Percentiles rank a stretch among this genome's conserved stretches.
Evolutionary conservation across 1,140 invertebrate species (phyloP).

Genomic region (Drosophila nannoptera): DNA sequence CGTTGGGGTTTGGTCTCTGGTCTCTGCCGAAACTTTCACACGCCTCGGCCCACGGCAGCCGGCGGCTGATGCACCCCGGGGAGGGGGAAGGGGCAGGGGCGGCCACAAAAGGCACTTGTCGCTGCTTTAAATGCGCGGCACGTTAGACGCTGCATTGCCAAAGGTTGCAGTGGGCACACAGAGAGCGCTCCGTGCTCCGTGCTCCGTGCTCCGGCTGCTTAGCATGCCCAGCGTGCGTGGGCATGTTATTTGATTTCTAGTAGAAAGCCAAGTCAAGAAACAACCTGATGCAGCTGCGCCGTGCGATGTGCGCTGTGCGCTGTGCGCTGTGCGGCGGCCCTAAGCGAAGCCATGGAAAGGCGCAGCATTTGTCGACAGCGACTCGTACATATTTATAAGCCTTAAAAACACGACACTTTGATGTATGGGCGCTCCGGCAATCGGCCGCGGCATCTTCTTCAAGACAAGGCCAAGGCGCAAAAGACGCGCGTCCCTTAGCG

Average conservation of each 20-base stretch:
- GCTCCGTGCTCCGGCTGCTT: slow-evolving; percentile 16
- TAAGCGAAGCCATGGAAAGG: slow-evolving; percentile 3
- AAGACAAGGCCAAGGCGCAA: slow-evolving; percentile 3
- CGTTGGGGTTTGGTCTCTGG: not conserved
- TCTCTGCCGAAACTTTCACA: slow-evolving; percentile 47
- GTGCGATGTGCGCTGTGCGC: too few relatives aligned
- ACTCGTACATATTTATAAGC: slow-evolving; percentile 63
- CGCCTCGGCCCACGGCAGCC: slow-evolving; percentile 22
- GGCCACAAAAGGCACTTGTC: too few relatives aligned
- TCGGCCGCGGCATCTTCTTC: slow-evolving; percentile 37
- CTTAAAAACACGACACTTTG: slow-evolving; percentile 64
- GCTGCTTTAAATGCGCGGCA: slow-evolving; percentile 40
- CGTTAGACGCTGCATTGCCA: slow-evolving; percentile 29
- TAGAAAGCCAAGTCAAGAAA: slow-evolving; percentile 37
- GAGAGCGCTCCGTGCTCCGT: not conserved
- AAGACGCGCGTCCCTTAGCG: slow-evolving; percentile 37
- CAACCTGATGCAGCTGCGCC: slow-evolving; percentile 4
- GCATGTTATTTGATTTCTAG: slow-evolving; percentile 41
- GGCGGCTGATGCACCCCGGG: not conserved
- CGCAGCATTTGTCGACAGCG: not conserved
- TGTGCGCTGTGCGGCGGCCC: not conserved
- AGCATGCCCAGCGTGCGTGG: slow-evolving; percentile 36
- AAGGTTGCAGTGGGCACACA: slow-evolving; percentile 19
- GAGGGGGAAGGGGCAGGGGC: not conserved
- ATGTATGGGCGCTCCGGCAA: slow-evolving; percentile 54